Conservation (phyloP, 2,113 vertebrate species). For the Siniperca chuatsi region DNA sequence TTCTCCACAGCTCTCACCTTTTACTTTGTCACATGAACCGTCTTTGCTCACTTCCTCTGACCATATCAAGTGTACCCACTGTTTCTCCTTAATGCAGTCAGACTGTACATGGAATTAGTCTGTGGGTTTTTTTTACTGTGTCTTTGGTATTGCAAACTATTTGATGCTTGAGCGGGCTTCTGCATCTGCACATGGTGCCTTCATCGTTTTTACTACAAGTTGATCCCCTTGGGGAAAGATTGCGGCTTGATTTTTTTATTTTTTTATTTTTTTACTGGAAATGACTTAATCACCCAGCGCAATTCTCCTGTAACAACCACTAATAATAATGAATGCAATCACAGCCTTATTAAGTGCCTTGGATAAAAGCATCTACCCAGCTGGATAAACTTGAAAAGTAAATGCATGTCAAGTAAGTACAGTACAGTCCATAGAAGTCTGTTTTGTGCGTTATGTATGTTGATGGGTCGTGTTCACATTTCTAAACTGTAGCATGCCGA, state of each 20-base stretch:
- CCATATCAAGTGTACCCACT: background rate
- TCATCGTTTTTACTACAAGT: background rate
- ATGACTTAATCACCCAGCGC: background rate
- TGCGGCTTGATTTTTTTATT: slow-evolving; percentile 12
- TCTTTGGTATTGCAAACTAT: background rate
- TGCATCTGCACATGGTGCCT: background rate
- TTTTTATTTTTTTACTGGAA: background rate
- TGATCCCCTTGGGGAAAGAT: slow-evolving; percentile 24
- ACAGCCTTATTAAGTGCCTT: background rate
- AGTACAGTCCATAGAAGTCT: background rate
- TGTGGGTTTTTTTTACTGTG: slow-evolving; percentile 9
- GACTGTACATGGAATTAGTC: background rate
- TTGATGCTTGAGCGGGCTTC: background rate
- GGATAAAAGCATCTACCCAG: background rate
- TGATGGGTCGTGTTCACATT: background rate
- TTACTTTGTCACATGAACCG: background rate
- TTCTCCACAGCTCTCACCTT: background rate
- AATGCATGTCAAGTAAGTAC: background rate
- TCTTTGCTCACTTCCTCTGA: background rate
- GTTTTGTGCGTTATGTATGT: background rate
- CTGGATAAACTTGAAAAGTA: background rate
- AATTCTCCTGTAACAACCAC: background rate
- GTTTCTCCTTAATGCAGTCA: background rate
- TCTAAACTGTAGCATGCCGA: background rate
- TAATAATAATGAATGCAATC: background rate